Base-by-base conservation (phyloP, 2,888 invertebrate genomes). In the Idaea biselata region DNA sequence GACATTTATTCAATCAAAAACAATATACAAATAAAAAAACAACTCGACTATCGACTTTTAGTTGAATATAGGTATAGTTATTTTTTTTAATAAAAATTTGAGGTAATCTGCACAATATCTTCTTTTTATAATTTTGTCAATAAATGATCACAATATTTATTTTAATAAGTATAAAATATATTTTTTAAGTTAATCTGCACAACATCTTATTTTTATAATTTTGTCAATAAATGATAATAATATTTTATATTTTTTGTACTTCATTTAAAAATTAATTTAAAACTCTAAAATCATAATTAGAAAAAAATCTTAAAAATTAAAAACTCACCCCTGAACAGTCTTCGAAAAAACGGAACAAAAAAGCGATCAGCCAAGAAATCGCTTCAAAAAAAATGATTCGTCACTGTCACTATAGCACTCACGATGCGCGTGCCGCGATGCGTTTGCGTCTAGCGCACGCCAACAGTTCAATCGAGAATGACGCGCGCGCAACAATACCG, bases 391-490 rank as follows among this genome's bases (percentile, higher is more conserved):
- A 33, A 44, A 44, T 14, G 14, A 3, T 44, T 44, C 44, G 44
- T 44, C 44, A 44, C 44, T 44, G 44, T 44, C 44, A 44, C 44
- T 44, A 44, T 11, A 44, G 70, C 70, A 70, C 64, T 72, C 68
- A 69, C 71, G 74, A 14, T 74, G 67, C 70, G 63, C 60, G 68
- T 55, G 63, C 58, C 65, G 64, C 54, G 61, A 11, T 66, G 63
- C 61, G 65, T 61, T 59, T 63, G 66, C 70, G 70, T 68, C 73
- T 68, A 62, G 79, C 82, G 86, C 85, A 83, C 84, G 82, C 83
- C 82, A 68, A 72, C 78, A 73, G 71, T 78, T 73, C 67, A 74
- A 77, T 79, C 76, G 86, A 84, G 86, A 90, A 83, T 89, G 90
- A 78, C 80, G 80, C 79, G 81, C 80, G 79, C 72, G 77, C 73